phyloP scores from a whole-genome alignment of 2,888 invertebrate species.

The Drosophila sordidapex region DNA sequence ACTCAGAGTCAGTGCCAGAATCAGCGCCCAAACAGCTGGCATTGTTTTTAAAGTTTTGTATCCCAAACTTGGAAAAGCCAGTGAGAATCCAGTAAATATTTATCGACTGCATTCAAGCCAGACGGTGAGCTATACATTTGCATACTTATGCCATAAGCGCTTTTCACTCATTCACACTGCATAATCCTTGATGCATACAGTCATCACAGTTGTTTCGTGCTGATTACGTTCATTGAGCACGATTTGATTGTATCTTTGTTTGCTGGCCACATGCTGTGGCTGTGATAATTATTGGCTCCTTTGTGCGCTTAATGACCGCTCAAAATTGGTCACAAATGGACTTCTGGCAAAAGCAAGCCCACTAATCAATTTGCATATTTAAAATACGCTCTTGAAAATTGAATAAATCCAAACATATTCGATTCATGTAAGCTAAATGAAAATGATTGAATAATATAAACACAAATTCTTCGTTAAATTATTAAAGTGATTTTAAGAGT shows the following conservation, averaged over 20 bases:
- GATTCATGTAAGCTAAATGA: not conserved
- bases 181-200: slow-evolving; percentile 22
- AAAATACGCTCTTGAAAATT: not conserved
- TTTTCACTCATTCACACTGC: slow-evolving; percentile 5
- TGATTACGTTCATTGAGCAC: slow-evolving; percentile 39
- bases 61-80: not conserved
- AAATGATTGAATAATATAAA: too few relatives aligned
- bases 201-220: slow-evolving; percentile 25
- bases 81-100: slow-evolving; percentile 22
- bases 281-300: slow-evolving; percentile 1
- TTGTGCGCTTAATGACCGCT: slow-evolving; percentile 4
- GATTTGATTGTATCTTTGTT: slow-evolving; percentile 28
- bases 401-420: not conserved
- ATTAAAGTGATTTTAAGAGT: not conserved
- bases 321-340: not conserved
- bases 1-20: slow-evolving; percentile 10
- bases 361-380: not conserved
- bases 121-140: slow-evolving; percentile 36
- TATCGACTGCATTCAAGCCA: slow-evolving; percentile 22
- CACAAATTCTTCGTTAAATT: too few relatives aligned
- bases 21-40: slow-evolving; percentile 34
- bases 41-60: slow-evolving; percentile 12
- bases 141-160: slow-evolving; percentile 18
- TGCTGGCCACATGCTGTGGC: not conserved
- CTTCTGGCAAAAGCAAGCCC: not conserved